Conservation (phyloP, 2,797 vertebrate genomes). For the Gobionotothen gibberifrons region DNA sequence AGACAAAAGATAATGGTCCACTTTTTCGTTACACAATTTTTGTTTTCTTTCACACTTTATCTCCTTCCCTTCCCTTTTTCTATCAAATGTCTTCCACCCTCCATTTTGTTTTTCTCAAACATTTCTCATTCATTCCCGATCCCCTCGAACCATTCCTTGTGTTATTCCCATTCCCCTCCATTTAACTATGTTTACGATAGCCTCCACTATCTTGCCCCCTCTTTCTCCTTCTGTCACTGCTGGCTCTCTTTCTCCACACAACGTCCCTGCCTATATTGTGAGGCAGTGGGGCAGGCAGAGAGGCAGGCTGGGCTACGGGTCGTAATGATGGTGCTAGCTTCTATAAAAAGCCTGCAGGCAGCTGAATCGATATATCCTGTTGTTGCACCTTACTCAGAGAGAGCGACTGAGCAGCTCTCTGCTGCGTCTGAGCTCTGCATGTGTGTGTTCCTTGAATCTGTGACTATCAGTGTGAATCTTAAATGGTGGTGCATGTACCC, state of each 20-base stretch:
- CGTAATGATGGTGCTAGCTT: conserved; percentile 75
- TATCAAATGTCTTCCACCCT: background rate
- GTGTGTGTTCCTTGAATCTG: conserved; percentile 33
- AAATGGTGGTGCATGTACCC: conserved; percentile 26
- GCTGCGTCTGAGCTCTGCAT: conserved; percentile 33
- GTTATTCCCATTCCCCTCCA: conserved; percentile 17
- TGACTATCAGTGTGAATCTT: conserved; percentile 27
- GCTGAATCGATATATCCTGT: conserved; percentile 80
- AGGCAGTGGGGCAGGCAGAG: conserved; percentile 52
- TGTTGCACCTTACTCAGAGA: conserved; percentile 70
- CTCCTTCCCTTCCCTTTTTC: background rate
- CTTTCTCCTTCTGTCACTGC: conserved; percentile 35
- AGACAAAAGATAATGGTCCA: background rate
- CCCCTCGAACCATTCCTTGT: background rate
- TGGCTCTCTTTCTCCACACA: conserved; percentile 28
- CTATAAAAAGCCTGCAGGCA: conserved; percentile 82
- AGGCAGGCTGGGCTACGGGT: conserved; percentile 54
- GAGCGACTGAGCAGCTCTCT: conserved; percentile 45
- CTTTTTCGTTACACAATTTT: background rate
- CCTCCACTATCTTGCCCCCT: conserved; percentile 29
- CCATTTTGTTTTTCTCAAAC: conserved; percentile 9
- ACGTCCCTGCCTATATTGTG: conserved; percentile 34
- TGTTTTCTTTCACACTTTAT: background rate
- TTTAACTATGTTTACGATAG: conserved; percentile 43
- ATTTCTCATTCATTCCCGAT: background rate